phyloP scores from a whole-genome alignment of 2,888 invertebrate species.

The Agrypnus murinus region DNA sequence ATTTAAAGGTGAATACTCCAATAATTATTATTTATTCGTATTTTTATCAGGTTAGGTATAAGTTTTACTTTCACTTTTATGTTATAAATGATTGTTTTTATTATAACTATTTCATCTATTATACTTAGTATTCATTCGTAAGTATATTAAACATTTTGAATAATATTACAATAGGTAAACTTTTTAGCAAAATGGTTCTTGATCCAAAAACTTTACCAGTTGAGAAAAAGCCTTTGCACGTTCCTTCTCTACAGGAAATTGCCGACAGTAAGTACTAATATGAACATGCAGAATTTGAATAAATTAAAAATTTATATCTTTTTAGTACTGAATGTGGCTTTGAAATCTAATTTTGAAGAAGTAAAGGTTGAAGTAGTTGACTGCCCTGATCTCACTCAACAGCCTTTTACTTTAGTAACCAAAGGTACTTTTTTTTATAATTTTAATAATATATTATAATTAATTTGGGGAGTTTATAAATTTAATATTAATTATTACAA shows the following conservation, averaged over 20 bases:
- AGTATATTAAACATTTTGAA: too few relatives aligned
- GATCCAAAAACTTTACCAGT: conserved; percentile 59
- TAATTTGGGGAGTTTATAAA: too few relatives aligned
- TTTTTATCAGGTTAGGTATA: too few relatives aligned
- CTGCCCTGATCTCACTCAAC: conserved; percentile 87
- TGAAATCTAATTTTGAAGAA: conserved; percentile 81
- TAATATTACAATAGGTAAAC: background rate
- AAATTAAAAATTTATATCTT: too few relatives aligned
- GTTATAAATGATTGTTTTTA: too few relatives aligned
- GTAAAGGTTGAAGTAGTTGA: conserved; percentile 85
- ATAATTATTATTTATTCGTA: too few relatives aligned
- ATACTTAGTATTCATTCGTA: too few relatives aligned
- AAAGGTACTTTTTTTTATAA: conserved; percentile 75
- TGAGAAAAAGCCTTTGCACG: conserved; percentile 75
- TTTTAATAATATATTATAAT: background rate
- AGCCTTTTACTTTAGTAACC: conserved; percentile 87
- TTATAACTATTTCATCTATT: too few relatives aligned
- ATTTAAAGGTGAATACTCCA: too few relatives aligned
- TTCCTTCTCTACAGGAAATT: conserved; percentile 79
- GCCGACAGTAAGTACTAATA: conserved; percentile 76
- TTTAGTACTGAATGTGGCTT: conserved; percentile 81
- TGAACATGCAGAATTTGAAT: conserved; percentile 24
- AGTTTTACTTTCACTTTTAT: too few relatives aligned
- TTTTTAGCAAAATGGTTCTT: conserved; percentile 35
- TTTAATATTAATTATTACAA: too few relatives aligned